Percentiles rank a stretch among this genome's conserved stretches.
Evolutionary conservation across 2,113 vertebrate genomes (phyloP).

Genomic region (Tympanuchus pallidicinctus): DNA sequence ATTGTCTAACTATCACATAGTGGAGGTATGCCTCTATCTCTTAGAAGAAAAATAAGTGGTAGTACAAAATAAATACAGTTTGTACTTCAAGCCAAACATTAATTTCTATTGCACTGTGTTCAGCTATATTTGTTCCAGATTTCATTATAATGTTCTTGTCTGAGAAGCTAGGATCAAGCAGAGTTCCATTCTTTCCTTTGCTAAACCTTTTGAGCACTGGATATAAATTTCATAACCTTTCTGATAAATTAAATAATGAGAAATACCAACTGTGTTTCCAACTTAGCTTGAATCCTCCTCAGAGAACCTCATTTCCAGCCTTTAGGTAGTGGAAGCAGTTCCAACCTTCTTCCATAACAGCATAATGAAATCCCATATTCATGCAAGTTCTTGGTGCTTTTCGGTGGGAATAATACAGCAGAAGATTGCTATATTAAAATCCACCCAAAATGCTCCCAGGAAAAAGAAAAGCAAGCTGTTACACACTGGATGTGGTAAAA

Average conservation of each 20-base stretch:
- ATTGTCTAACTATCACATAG: background rate
- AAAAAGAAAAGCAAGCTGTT: slow-evolving; percentile 17
- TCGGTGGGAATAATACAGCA: background rate
- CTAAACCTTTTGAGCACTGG: background rate
- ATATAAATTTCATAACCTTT: slow-evolving; percentile 6
- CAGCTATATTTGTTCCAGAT: background rate
- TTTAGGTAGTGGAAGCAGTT: background rate
- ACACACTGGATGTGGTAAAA: background rate
- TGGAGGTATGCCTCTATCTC: background rate
- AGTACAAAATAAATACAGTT: background rate
- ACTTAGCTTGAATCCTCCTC: background rate
- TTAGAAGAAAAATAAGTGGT: background rate
- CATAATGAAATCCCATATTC: background rate
- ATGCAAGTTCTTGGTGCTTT: background rate
- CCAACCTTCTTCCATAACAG: background rate
- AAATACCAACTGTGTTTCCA: slow-evolving; percentile 14
- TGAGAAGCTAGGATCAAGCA: background rate
- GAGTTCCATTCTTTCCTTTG: background rate
- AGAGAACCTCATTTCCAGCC: background rate
- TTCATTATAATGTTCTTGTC: background rate
- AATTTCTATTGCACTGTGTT: background rate
- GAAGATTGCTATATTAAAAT: background rate
- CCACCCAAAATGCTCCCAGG: background rate
- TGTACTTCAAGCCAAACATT: background rate
- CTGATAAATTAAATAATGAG: slow-evolving; percentile 24